Evolutionary conservation across 2,113 vertebrate genomes (phyloP).

Genomic region (western clawed frog (Xenopus tropicalis)): UCB_Xtro_10.0 CM004448.2:63025501-63026000

Average conservation of each 20-base stretch:
- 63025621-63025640: constrained; percentile 98
- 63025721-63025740: constrained; percentile 99
- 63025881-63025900: constrained; percentile 98
- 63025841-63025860: constrained; percentile 86
- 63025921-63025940: constrained; percentile 95
- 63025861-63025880: constrained; percentile 74
- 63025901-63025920: constrained; percentile 97
- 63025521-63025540: constrained; percentile 89
- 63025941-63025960: constrained; percentile 82
- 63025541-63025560: constrained; percentile 83
- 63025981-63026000: constrained; percentile 79
- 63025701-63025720: constrained; percentile 98
- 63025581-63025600: constrained; percentile 91
- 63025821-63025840: constrained; percentile 91
- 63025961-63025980: constrained; percentile 86
- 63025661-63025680: constrained; percentile 95
- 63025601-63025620: constrained; percentile 93
- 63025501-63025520: constrained; percentile 75
- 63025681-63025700: constrained; percentile 99
- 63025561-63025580: constrained; percentile 97
- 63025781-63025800: constrained; percentile 99
- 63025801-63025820: constrained; percentile 96
- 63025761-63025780: constrained; percentile 99
- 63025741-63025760: constrained; percentile 99
- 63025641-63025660: constrained; percentile 91